phyloP scores from a whole-genome alignment of 2,113 vertebrate genomes.

The Campylorhamphus procurvoides region DNA sequence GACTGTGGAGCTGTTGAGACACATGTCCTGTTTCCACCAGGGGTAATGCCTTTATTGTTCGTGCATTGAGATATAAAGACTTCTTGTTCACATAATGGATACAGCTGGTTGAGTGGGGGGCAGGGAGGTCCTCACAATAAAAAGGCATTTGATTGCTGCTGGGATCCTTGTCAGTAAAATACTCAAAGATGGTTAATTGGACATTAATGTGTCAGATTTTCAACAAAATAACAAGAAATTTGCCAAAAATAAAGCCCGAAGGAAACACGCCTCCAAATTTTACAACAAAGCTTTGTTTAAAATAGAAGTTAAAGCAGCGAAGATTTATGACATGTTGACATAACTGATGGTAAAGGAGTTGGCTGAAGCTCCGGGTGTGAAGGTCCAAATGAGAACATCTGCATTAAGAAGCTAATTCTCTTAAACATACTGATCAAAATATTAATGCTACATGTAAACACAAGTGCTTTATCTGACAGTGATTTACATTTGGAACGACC shows the following conservation, averaged over 20 bases:
- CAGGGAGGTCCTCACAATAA: constrained; percentile 31
- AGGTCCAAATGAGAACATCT: constrained; percentile 79
- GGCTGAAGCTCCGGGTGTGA: constrained; percentile 74
- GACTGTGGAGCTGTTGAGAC: constrained; percentile 1
- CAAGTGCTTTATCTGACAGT: constrained; percentile 82
- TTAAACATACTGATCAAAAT: constrained; percentile 90
- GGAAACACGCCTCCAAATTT: constrained; percentile 68
- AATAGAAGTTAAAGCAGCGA: constrained; percentile 70
- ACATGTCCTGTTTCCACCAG: background rate
- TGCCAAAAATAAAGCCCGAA: constrained; percentile 73
- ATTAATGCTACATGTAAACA: constrained; percentile 88
- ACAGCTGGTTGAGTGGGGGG: constrained; percentile 39
- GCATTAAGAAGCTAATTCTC: constrained; percentile 88
- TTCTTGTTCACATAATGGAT: constrained; percentile 60
- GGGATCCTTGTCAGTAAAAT: constrained; percentile 69
- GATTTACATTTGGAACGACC: constrained; percentile 85
- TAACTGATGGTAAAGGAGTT: constrained; percentile 76
- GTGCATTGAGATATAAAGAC: constrained; percentile 40
- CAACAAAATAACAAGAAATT: constrained; percentile 73
- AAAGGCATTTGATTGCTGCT: constrained; percentile 50
- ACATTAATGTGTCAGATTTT: constrained; percentile 76
- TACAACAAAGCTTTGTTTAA: constrained; percentile 78
- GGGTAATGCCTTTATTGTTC: constrained; percentile 45
- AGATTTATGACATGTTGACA: constrained; percentile 86
- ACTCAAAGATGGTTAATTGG: constrained; percentile 71